Evolutionary conservation across 2,797 vertebrate species (phyloP).

Genomic region (Cossypha caffra): DNA sequence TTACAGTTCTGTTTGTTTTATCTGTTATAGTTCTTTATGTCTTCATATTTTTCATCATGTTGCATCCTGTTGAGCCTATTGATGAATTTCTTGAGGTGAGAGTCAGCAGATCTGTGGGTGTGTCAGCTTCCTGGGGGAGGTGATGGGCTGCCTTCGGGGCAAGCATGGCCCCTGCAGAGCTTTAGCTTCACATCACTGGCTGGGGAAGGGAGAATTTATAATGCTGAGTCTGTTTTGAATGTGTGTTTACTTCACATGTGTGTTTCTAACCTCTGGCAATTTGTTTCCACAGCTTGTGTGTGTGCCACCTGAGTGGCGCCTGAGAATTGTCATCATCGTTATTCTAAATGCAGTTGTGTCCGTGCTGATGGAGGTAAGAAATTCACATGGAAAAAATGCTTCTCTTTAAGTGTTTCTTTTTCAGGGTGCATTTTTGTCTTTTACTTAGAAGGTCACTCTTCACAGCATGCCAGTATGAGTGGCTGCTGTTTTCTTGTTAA

Average conservation of each 20-base stretch:
- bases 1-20: slow-evolving; percentile 85
- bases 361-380: slow-evolving; percentile 89
- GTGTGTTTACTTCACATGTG: neutral
- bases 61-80: slow-evolving; percentile 82
- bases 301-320: slow-evolving; percentile 88
- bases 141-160: neutral
- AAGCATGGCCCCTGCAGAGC: neutral
- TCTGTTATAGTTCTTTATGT: slow-evolving; percentile 83
- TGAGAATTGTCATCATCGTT: slow-evolving; percentile 84
- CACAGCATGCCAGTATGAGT: neutral
- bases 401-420: neutral
- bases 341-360: slow-evolving; percentile 84
- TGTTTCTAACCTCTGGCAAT: slow-evolving; percentile 12
- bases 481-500: neutral
- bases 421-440: neutral
- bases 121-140: neutral
- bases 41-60: slow-evolving; percentile 91
- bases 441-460: neutral
- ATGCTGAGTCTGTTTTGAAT: neutral
- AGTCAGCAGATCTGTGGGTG: neutral
- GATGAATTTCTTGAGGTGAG: slow-evolving; percentile 88
- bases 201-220: neutral
- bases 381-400: neutral
- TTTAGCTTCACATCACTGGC: neutral
- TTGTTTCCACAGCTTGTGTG: slow-evolving; percentile 85